Conservation (phyloP, 2,888 invertebrate genomes). For the Troides helena region DNA sequence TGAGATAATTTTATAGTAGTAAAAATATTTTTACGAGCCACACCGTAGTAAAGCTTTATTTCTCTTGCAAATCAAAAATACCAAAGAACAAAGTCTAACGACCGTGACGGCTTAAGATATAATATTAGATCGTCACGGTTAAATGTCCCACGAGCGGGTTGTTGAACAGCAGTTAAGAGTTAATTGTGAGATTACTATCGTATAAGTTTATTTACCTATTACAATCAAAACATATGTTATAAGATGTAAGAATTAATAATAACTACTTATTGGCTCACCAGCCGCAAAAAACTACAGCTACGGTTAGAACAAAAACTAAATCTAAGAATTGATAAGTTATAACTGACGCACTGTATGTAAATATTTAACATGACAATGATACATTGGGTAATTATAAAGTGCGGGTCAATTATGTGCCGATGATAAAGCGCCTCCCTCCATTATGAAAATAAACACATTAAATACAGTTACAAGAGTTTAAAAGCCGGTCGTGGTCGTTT, state of each 20-base stretch:
- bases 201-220: constrained; percentile 6
- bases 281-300: neutral
- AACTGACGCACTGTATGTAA: constrained; percentile 23
- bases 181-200: constrained; percentile 14
- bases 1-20: neutral
- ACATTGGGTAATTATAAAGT: constrained; percentile 35
- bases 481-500: constrained; percentile 49
- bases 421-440: constrained; percentile 37
- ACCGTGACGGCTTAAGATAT: constrained; percentile 26
- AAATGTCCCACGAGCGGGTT: constrained; percentile 26
- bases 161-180: constrained; percentile 23
- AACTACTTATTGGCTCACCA: neutral
- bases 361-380: constrained; percentile 38
- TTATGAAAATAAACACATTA: constrained; percentile 45
- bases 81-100: constrained; percentile 21
- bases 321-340: constrained; percentile 5
- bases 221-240: neutral
- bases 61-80: constrained; percentile 18
- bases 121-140: constrained; percentile 29
- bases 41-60: constrained; percentile 3
- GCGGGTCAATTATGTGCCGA: constrained; percentile 36
- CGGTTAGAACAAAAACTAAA: constrained; percentile 7
- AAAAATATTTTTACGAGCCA: constrained; percentile 8
- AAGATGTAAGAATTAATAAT: neutral
- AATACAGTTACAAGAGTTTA: constrained; percentile 58